A percentile compares a stretch with the other conserved stretches of the same genome.
These are phyloP conservation scores for Synanthedon tipuliformis DNA, from an alignment of 2,888 invertebrate genomes.

Conservation along the genomic window DNA sequence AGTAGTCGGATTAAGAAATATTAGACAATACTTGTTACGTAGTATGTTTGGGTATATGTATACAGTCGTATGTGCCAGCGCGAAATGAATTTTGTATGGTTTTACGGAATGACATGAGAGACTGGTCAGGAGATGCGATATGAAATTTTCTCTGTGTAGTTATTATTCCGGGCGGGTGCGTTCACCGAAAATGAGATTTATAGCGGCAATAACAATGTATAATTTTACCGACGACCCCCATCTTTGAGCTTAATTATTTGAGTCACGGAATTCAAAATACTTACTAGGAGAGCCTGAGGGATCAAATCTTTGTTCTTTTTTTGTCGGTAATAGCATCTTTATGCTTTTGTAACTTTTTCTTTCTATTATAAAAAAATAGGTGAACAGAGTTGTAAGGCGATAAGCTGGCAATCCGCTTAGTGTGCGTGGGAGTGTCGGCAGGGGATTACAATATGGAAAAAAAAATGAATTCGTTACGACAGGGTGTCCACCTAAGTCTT, in stretches of 20 bases:
- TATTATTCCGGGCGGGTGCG: constrained; percentile 51
- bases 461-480: constrained; percentile 58
- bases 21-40: background rate
- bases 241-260: constrained; percentile 63
- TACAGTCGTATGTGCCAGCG: background rate
- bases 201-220: constrained; percentile 63
- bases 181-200: constrained; percentile 61
- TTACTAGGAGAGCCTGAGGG: constrained; percentile 53
- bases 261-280: constrained; percentile 66
- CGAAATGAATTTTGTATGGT: background rate
- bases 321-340: constrained; percentile 31
- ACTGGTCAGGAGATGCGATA: constrained; percentile 15
- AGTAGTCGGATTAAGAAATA: too few species aligned
- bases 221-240: constrained; percentile 55
- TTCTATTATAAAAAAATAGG: constrained; percentile 55
- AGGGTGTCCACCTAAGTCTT: too few species aligned
- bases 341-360: constrained; percentile 49
- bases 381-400: constrained; percentile 50
- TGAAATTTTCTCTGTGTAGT: constrained; percentile 31
- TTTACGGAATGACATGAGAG: background rate
- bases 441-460: constrained; percentile 39
- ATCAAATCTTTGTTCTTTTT: constrained; percentile 55
- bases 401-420: constrained; percentile 67
- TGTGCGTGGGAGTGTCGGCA: constrained; percentile 39
- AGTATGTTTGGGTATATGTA: background rate